Evolutionary conservation across 2,888 invertebrate genomes (phyloP).

Genomic region (Conchocele bisecta): DNA sequence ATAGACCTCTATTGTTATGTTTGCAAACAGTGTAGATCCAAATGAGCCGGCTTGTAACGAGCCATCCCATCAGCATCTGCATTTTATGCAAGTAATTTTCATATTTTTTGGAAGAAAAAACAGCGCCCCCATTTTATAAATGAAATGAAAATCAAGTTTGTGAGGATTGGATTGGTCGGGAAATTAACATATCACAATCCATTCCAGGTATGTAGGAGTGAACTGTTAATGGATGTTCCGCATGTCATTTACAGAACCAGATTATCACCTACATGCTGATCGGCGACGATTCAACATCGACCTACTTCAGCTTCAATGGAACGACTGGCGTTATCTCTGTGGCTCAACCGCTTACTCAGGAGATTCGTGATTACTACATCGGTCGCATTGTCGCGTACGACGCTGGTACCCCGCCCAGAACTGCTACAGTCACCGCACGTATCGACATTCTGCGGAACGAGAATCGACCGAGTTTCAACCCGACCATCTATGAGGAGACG

Average conservation of each 20-base stretch:
- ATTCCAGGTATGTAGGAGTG: too few relatives aligned
- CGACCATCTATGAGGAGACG: conserved; percentile 62
- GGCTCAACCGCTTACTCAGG: conserved; percentile 48
- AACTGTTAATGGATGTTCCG: too few relatives aligned
- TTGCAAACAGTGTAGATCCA: too few relatives aligned
- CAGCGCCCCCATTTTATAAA: too few relatives aligned
- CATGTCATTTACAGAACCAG: conserved; percentile 28
- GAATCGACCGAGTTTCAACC: conserved; percentile 61
- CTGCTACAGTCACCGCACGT: conserved; percentile 66
- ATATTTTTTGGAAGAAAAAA: too few relatives aligned
- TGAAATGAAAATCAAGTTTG: too few relatives aligned
- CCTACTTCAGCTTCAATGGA: conserved; percentile 68
- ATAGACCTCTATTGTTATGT: too few relatives aligned
- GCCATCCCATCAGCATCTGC: too few relatives aligned
- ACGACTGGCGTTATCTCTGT: conserved; percentile 66
- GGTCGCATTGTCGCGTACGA: conserved; percentile 71
- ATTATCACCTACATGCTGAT: conserved; percentile 62
- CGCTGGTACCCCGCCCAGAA: conserved; percentile 74
- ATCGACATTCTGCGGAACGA: conserved; percentile 68
- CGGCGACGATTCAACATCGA: conserved; percentile 72
- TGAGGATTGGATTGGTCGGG: too few relatives aligned
- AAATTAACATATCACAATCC: too few relatives aligned
- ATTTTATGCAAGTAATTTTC: too few relatives aligned
- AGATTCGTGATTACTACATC: conserved; percentile 57
- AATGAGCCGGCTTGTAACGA: too few relatives aligned